Percentiles rank a stretch among this genome's conserved stretches.
Conservation (phyloP, 2,888 invertebrate species). For the Endotricha flammealis region DNA sequence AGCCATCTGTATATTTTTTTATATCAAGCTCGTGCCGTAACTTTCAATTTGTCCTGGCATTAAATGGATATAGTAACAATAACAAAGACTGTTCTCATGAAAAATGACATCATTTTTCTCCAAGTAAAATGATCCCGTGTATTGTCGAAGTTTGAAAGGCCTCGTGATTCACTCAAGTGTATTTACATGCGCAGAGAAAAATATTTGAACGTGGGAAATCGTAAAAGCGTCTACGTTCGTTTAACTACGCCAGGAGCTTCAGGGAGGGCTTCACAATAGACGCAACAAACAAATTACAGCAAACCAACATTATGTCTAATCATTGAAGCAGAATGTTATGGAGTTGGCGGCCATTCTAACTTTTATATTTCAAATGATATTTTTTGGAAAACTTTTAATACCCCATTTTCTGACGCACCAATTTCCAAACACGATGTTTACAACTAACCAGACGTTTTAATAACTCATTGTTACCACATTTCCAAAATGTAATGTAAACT, state of each 20-base stretch:
- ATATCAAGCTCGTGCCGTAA: conserved; percentile 29
- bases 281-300: conserved; percentile 31
- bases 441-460: no score
- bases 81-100: conserved; percentile 39
- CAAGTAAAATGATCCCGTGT: conserved; percentile 48
- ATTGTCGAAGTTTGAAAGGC: conserved; percentile 51
- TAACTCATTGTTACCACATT: no score
- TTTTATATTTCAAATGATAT: conserved; percentile 20
- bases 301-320: conserved; percentile 24
- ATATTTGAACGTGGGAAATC: conserved; percentile 40
- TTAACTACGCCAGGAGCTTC: no score
- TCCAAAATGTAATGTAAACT: no score
- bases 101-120: conserved; percentile 50
- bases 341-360: conserved; percentile 15
- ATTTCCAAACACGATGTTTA: no score
- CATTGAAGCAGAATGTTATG: conserved; percentile 27
- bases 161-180: conserved; percentile 45
- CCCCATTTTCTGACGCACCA: no score
- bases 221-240: conserved; percentile 31
- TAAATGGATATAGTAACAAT: conserved; percentile 32
- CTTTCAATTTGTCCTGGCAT: conserved; percentile 39
- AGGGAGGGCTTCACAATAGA: no score
- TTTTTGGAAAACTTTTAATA: conserved; percentile 15
- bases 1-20: conserved; percentile 24
- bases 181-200: conserved; percentile 44